phyloP scores from a whole-genome alignment of 2,797 vertebrate genomes.

The Allobates femoralis region DNA sequence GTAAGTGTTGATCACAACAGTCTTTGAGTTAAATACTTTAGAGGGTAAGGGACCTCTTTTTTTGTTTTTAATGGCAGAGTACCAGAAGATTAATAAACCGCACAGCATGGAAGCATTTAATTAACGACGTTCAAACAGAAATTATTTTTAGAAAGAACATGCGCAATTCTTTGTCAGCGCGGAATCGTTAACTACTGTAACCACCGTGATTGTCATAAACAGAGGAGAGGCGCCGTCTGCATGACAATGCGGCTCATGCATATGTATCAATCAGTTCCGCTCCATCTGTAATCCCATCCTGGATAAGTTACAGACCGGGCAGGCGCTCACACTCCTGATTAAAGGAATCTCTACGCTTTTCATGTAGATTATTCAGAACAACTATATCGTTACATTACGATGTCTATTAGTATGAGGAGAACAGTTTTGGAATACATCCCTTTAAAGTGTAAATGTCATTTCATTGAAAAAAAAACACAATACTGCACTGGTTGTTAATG shows the following conservation, averaged over 20 bases:
- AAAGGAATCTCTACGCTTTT: background rate
- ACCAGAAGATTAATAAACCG: conserved; percentile 63
- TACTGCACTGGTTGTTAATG: no score
- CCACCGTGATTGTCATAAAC: conserved; percentile 46
- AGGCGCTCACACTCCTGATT: background rate
- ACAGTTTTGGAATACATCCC: background rate
- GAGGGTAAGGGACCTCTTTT: conserved; percentile 58
- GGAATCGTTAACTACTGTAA: conserved; percentile 49
- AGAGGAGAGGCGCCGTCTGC: conserved; percentile 26
- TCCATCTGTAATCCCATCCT: conserved; percentile 34
- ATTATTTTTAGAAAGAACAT: conserved; percentile 63
- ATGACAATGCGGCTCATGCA: conserved; percentile 46
- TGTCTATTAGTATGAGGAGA: background rate
- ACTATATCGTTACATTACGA: background rate
- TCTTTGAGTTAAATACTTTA: conserved; percentile 62
- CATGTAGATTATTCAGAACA: background rate
- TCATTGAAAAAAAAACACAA: no score
- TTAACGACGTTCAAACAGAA: conserved; percentile 59
- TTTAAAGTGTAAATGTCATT: no score
- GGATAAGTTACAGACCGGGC: conserved; percentile 2
- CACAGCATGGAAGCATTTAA: conserved; percentile 63
- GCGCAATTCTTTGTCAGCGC: conserved; percentile 50
- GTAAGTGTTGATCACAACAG: conserved; percentile 62
- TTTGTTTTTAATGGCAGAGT: conserved; percentile 50
- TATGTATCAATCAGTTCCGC: conserved; percentile 22